phyloP scores from a whole-genome alignment of 2,113 vertebrate genomes.

The Balaeniceps rex region DNA sequence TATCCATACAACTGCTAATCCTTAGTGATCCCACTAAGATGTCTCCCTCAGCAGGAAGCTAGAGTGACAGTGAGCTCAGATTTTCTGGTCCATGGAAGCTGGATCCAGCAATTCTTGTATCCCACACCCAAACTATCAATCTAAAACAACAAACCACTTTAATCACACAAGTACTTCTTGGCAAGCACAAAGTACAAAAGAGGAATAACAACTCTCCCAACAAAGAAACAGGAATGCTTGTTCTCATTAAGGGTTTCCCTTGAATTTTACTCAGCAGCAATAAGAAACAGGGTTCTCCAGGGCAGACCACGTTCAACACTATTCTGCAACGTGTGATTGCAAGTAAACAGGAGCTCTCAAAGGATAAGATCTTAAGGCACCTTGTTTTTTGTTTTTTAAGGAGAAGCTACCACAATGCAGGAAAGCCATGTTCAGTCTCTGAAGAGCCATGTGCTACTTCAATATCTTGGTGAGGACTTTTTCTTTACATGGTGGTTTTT shows the following conservation, averaged over 20 bases:
- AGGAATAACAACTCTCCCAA: background rate
- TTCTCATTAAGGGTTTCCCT: slow-evolving; percentile 6
- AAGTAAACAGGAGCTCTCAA: background rate
- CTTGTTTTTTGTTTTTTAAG: background rate
- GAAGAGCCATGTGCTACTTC: background rate
- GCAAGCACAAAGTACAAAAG: background rate
- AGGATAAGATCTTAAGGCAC: background rate
- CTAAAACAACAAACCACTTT: slow-evolving; percentile 23
- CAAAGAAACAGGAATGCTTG: background rate
- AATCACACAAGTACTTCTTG: background rate
- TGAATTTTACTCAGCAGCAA: background rate
- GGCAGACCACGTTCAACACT: background rate
- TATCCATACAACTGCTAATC: background rate
- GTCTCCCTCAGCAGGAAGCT: background rate
- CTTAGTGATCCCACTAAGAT: background rate
- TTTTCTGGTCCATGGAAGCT: background rate
- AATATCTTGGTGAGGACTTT: background rate
- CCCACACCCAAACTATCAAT: background rate
- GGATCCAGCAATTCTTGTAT: background rate
- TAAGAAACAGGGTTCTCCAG: background rate
- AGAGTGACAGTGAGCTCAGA: background rate
- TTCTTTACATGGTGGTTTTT: background rate
- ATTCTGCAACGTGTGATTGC: background rate
- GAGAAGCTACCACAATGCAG: background rate
- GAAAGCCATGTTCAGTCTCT: background rate